Percentiles rank a stretch among this genome's conserved stretches.
Evolutionary conservation across 2,797 vertebrate genomes (phyloP).

Genomic region (Pseudocheirus occidentalis): DNA sequence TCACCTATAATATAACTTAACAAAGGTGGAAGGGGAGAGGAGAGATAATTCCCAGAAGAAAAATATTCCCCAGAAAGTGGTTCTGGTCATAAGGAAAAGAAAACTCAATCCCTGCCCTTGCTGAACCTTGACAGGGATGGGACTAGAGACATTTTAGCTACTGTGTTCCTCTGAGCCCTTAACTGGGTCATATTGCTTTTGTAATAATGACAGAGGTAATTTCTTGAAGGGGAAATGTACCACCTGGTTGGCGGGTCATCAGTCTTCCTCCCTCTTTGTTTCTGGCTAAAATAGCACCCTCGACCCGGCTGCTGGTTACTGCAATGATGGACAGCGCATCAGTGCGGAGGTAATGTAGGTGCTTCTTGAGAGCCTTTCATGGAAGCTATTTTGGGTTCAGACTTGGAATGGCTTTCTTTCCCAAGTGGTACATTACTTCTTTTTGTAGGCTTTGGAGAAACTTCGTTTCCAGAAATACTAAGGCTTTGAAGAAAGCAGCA

Average conservation of each 20-base stretch:
- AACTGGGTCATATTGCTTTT: neutral
- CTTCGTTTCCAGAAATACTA: constrained; percentile 30
- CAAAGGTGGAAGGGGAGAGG: neutral
- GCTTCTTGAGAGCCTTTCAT: neutral
- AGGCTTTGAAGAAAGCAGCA: neutral
- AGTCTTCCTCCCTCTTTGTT: constrained; percentile 2
- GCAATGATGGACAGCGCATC: neutral
- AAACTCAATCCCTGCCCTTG: constrained; percentile 4
- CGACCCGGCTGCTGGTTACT: neutral
- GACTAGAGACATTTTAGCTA: neutral
- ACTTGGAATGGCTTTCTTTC: constrained; percentile 18
- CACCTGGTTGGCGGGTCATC: neutral
- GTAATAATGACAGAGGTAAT: neutral
- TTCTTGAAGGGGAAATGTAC: neutral
- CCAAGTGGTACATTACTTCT: neutral
- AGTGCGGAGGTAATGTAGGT: neutral
- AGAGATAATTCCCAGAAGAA: constrained; percentile 15
- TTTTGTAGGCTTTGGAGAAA: constrained; percentile 29
- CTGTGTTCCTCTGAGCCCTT: neutral
- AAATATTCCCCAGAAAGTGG: neutral
- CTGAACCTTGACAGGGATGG: neutral
- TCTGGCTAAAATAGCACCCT: neutral
- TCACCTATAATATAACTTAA: constrained; percentile 30
- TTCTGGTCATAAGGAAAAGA: constrained; percentile 36
- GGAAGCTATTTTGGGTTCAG: neutral